Evolutionary conservation across 1,140 invertebrate genomes (phyloP).

Genomic region (Drosophila takahashii): DNA sequence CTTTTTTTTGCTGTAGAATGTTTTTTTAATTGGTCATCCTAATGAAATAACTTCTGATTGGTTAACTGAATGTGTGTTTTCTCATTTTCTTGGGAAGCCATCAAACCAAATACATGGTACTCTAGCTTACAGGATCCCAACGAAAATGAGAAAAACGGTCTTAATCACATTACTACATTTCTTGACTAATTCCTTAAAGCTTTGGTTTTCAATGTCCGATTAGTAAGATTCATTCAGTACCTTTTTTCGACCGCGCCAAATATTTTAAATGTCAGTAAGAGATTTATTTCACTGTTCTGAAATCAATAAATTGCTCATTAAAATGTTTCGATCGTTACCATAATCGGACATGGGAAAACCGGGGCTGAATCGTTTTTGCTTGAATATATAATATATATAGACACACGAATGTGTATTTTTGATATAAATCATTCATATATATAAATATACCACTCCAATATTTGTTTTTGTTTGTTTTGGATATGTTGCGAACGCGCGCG

Average conservation of each 20-base stretch:
- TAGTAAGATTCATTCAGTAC: neutral
- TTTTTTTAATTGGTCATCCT: neutral
- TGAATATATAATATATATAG: constrained; percentile 13
- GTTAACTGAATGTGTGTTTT: neutral
- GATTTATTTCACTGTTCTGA: neutral
- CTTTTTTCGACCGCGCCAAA: neutral
- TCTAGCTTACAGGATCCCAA: neutral
- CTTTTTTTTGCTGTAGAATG: too few relatives aligned
- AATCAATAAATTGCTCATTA: constrained; percentile 4
- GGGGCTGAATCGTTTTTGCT: constrained; percentile 2
- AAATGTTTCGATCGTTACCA: constrained; percentile 10
- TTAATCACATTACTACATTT: neutral
- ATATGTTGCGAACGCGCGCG: constrained; percentile 61
- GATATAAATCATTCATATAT: constrained; percentile 54
- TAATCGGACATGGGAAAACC: constrained; percentile 18
- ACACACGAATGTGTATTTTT: constrained; percentile 22
- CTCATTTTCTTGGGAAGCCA: neutral
- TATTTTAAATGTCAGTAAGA: neutral
- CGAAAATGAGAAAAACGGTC: neutral
- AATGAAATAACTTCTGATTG: neutral
- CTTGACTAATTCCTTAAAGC: constrained; percentile 5
- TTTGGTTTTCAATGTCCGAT: constrained; percentile 18
- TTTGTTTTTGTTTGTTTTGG: constrained; percentile 67
- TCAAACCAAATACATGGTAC: neutral
- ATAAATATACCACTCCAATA: constrained; percentile 66